Evolutionary conservation across 2,888 invertebrate genomes (phyloP), one percentile per base, ranked within the genome.

Genomic region (Apamea anceps): DNA sequence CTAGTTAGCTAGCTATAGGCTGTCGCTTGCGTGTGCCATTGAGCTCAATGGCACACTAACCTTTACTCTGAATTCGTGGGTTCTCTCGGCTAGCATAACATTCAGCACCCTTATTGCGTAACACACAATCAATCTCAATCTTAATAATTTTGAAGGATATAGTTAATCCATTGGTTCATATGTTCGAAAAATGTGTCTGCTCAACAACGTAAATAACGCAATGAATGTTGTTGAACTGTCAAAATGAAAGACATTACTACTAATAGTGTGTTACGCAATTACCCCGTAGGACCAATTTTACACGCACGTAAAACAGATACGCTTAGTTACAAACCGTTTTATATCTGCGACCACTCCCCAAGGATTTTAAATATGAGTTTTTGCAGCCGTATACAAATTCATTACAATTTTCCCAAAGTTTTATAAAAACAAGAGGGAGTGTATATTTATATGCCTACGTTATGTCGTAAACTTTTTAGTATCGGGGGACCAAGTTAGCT

Each of bases 391-490:
- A 86, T 68, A 86, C 72, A 87, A 87, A 82, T 85, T 87, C 75
- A 85, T 82, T 79, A 82, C 63, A 88, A 88, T 88, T 85, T 87
- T 76, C 66, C 75, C 73, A 77, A 85, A 89, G 65, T 89, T 89
- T 85, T 86, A 73, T 78, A 84, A 87, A 83, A 87, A 83, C 70
- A 60, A 79, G 65, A 74, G 65, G 66, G 75, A 81, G 81, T 79
- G 76, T 88, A 80, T 85, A 86, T 84, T 84, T 89, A 86, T 79
- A 85, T 83, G 82, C 72, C 83, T 85, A 87, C 85, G 86, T 84
- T 80, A 78, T 76, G 77, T 88, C 88, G 79, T 88, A 88, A 88
- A 89, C 81, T 85, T 88, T 88, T 88, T 89, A 88, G 81, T 88
- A 89, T 87, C 88, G 78, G 75, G 88, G 82, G 90, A 88, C 88